phyloP scores from a whole-genome alignment of 2,888 invertebrate species.

The Camponotus fellah region DNA sequence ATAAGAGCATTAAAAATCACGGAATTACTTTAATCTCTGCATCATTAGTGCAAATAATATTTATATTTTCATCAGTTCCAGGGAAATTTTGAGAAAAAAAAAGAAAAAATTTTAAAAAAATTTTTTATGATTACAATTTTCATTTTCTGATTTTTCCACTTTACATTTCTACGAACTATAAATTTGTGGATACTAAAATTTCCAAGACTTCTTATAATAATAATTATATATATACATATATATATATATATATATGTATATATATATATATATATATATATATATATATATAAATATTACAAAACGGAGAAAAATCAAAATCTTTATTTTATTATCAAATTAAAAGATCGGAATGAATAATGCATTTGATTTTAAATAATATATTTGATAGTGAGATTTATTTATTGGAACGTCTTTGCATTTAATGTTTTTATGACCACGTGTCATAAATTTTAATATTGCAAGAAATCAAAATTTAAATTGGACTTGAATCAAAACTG shows the following conservation, averaged over 20 bases:
- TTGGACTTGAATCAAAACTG: background rate
- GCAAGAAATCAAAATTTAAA: background rate
- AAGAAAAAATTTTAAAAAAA: no score
- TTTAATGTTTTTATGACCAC: background rate
- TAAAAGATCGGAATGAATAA: background rate
- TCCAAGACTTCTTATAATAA: background rate
- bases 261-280: background rate
- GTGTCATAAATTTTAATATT: background rate
- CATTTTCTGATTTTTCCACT: background rate
- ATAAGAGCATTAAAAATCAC: slow-evolving; percentile 5
- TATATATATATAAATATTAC: slow-evolving; percentile 5
- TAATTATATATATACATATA: background rate
- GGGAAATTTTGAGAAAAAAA: no score
- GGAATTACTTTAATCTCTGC: slow-evolving; percentile 37
- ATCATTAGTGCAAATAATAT: background rate
- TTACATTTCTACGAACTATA: background rate
- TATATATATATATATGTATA: no score
- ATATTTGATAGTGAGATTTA: background rate
- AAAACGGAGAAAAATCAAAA: background rate
- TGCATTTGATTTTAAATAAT: background rate
- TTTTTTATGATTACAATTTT: no score
- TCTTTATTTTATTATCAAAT: background rate
- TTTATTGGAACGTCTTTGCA: background rate
- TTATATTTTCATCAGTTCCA: slow-evolving; percentile 5
- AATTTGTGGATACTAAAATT: background rate